Percentiles rank a stretch among this genome's conserved stretches.
phyloP scores from a whole-genome alignment of 2,113 vertebrate genomes.

The Calidris pugnax region DNA sequence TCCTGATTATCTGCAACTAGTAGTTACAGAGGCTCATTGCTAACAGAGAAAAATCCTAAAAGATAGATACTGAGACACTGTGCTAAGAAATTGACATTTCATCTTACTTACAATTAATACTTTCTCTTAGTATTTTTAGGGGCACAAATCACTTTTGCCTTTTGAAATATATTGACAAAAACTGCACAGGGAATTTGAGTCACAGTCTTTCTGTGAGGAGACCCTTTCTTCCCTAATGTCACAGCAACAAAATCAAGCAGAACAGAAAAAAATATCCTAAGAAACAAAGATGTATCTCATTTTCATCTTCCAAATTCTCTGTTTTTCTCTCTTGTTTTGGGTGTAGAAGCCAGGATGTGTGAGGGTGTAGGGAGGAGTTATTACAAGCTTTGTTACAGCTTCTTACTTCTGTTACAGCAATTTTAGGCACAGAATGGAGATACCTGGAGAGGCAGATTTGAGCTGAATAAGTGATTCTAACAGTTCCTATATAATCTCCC shows the following conservation, averaged over 20 bases:
- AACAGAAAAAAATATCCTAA: neutral
- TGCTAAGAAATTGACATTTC: neutral
- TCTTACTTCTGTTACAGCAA: neutral
- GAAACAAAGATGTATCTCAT: neutral
- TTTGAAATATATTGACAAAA: neutral
- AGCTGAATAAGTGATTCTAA: neutral
- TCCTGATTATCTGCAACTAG: neutral
- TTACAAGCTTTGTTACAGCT: neutral
- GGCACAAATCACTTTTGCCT: neutral
- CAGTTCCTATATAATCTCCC: neutral
- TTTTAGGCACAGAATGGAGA: neutral
- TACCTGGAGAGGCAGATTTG: neutral
- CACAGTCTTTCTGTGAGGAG: neutral
- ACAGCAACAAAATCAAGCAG: neutral
- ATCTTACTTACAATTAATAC: neutral
- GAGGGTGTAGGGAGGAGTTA: neutral
- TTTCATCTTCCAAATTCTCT: neutral
- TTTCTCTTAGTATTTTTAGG: neutral
- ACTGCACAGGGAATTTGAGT: neutral
- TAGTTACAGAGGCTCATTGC: neutral
- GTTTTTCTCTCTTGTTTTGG: neutral
- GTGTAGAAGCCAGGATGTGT: neutral
- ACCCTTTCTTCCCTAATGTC: neutral
- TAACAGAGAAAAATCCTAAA: neutral
- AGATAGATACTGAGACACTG: neutral